phyloP scores from a whole-genome alignment of 2,113 vertebrate species.

The Eidolon helvum region DNA sequence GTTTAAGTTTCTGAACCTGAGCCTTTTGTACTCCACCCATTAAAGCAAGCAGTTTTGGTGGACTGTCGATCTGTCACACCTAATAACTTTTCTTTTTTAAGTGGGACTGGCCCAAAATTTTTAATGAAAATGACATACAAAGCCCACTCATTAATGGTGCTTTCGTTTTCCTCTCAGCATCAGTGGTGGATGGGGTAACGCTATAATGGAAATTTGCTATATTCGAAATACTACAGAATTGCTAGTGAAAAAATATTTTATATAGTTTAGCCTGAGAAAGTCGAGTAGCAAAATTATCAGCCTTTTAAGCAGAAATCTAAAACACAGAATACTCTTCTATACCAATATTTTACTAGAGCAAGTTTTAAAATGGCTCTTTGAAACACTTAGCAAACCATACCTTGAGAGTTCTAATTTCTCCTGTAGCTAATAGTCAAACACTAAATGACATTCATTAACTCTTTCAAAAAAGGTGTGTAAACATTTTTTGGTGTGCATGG shows the following conservation, averaged over 20 bases:
- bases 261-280: neutral
- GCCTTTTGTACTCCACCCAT: neutral
- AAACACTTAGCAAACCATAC: neutral
- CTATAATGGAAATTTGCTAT: neutral
- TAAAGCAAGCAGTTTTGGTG: neutral
- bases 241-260: neutral
- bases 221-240: neutral
- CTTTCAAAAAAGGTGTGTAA: neutral
- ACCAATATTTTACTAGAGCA: neutral
- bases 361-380: neutral
- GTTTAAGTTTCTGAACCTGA: conserved; percentile 33
- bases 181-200: neutral
- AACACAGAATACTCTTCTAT: neutral
- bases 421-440: neutral
- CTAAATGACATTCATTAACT: neutral
- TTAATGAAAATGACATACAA: conserved; percentile 23
- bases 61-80: neutral
- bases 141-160: neutral
- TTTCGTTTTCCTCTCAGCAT: neutral
- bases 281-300: neutral
- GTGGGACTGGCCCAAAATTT: neutral
- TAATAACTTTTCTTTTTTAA: conserved; percentile 22
- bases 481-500: neutral
- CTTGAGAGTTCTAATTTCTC: neutral
- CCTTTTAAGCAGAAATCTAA: neutral